Evolutionary conservation across 2,888 invertebrate genomes (phyloP), one percentile per base, ranked within the genome.

Genomic region (Diarsia brunnea): DNA sequence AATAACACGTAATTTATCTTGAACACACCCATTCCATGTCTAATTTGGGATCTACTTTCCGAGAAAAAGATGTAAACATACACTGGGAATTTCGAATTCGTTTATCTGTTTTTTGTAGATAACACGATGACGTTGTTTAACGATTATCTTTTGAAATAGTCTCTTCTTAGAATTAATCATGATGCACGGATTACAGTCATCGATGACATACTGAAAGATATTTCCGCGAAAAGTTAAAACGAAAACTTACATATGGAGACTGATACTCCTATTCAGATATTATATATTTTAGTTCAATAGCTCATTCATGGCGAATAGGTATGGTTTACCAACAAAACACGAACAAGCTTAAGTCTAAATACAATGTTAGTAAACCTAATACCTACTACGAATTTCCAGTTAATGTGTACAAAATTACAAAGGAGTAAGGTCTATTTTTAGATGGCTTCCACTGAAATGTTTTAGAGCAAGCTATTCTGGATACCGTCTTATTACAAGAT

Each of bases 41-140:
- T 81, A 82, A 61, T 78, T 81, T 60, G 78, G 78, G 83, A 78
- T 65, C 58, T 21, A 19, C 49, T 82, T 82, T 78, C 83, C 2
- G 5, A 45, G 78, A 78, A 78, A 70, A 61, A 4, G 19, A 65
- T 65, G 47, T 61, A 65, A 65, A 65, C 67, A 82, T 31, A 27
- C 49, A 49, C 47, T 55, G 11, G 67, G 21, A n/a, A 69, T 21
- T 69, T 81, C 14, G 47, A 47, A 79, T 49, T 49, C 5, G 31
- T 49, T 60, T 43, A 27, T 11, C n/a, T 31, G 27, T 0, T 47
- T 60, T 53, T 53, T 58, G 7, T 58, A 47, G n/a, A 61, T 58
- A 51, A 21, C 21, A 27, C 21, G 5, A 51, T 51, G 27, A 27
- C n/a, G 24, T 63, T 65, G 7, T 58, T 74, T 51, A 12, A 61